A percentile compares a stretch with the other conserved stretches of the same genome.
phyloP scores from a whole-genome alignment of 2,113 vertebrate genomes.

The Grantiella picta region DNA sequence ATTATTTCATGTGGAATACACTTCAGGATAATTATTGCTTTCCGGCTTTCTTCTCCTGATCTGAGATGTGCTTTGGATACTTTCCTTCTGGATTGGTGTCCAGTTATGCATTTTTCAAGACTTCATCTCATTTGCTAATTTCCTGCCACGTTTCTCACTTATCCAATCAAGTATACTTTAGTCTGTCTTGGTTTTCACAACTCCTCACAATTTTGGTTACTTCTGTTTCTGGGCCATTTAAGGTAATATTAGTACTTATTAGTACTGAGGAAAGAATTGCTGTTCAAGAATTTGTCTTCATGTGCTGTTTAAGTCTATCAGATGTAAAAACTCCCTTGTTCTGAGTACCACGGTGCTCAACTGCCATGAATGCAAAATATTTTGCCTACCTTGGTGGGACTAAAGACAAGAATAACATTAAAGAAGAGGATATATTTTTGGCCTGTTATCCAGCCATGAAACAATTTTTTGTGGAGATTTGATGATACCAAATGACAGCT shows the following conservation, averaged over 20 bases:
- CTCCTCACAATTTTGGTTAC: not conserved
- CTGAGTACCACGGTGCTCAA: not conserved
- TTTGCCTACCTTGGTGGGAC: not conserved
- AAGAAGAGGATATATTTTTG: not conserved
- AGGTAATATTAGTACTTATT: not conserved
- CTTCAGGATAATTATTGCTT: not conserved
- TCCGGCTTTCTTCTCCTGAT: not conserved
- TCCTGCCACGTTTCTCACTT: not conserved
- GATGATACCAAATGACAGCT: not conserved
- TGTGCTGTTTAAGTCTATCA: not conserved
- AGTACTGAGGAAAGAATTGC: not conserved
- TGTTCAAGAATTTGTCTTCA: not conserved
- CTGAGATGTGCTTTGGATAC: not conserved
- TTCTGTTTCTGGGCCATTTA: not conserved
- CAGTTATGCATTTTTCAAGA: not conserved
- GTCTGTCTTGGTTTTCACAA: not conserved
- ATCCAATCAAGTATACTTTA: not conserved
- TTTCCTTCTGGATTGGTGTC: not conserved
- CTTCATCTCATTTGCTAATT: not conserved
- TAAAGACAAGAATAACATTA: not conserved
- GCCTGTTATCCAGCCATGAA: not conserved
- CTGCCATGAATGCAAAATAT: not conserved
- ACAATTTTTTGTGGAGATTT: not conserved
- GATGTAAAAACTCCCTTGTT: not conserved
- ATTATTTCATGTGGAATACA: not conserved